These are phyloP conservation scores for Eumaeus atala DNA, from an alignment of 1,140 invertebrate genomes.

Conservation along the genomic window DNA sequence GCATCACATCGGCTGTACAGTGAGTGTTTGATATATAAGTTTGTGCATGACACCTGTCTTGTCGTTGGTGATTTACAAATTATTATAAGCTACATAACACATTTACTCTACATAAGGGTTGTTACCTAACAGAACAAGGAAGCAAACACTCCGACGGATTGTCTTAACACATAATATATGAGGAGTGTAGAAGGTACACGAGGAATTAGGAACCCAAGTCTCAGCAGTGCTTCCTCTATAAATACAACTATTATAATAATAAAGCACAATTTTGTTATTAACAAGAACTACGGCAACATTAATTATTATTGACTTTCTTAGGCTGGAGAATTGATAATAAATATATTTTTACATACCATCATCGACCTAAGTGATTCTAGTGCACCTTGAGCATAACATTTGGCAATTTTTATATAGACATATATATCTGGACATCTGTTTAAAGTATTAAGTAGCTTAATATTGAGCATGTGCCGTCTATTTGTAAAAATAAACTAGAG, in stretches of 20 bases:
- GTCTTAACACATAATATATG: constrained; percentile 17
- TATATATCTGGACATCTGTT: too few species aligned
- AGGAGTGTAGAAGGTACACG: constrained; percentile 33
- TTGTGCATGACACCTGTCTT: constrained; percentile 64
- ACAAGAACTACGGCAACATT: constrained; percentile 66
- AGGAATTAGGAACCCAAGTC: constrained; percentile 55
- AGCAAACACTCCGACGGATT: constrained; percentile 29
- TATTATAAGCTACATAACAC: constrained; percentile 42
- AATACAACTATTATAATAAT: constrained; percentile 65
- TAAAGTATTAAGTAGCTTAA: too few species aligned
- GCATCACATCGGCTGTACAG: constrained; percentile 28
- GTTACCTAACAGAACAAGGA: constrained; percentile 23
- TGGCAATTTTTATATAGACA: constrained; percentile 35
- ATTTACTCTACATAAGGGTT: constrained; percentile 22
- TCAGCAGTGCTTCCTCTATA: constrained; percentile 54
- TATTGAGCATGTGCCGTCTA: too few species aligned
- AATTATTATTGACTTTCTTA: constrained; percentile 54
- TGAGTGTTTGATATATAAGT: constrained; percentile 56
- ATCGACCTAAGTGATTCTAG: neutral
- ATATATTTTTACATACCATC: constrained; percentile 6
- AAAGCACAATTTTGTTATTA: constrained; percentile 68
- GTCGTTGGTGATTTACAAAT: constrained; percentile 51
- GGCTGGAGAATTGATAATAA: constrained; percentile 52
- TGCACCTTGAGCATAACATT: constrained; percentile 59
- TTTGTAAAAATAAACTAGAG: too few species aligned